phyloP scores from a whole-genome alignment of 2,113 vertebrate species.

The Dolichotis patagonum region DNA sequence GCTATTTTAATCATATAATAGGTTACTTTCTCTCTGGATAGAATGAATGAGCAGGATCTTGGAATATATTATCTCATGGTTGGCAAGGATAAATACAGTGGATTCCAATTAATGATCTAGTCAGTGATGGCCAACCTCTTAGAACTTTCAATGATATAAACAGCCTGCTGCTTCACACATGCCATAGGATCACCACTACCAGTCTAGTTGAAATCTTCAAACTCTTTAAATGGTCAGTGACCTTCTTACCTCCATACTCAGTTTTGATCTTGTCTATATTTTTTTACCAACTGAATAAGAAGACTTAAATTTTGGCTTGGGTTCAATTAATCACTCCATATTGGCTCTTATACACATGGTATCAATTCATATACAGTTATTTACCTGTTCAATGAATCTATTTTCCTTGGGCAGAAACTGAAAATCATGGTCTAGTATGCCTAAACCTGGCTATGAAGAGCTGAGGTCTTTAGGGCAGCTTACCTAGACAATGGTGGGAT shows the following conservation, averaged over 20 bases:
- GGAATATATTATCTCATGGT: not conserved
- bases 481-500: conserved; percentile 78
- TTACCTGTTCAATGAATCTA: conserved; percentile 4
- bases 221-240: not conserved
- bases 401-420: conserved; percentile 7
- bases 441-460: not conserved
- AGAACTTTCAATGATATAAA: not conserved
- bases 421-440: not conserved
- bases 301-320: not conserved
- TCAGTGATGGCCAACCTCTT: not conserved
- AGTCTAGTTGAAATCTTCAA: not conserved
- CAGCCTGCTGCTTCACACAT: not conserved
- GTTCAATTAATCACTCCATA: conserved; percentile 14
- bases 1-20: not conserved
- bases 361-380: not conserved
- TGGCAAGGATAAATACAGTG: not conserved
- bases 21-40: not conserved
- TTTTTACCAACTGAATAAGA: conserved; percentile 51
- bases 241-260: not conserved
- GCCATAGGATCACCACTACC: not conserved
- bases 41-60: not conserved
- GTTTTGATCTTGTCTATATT: conserved; percentile 16
- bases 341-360: not conserved
- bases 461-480: not conserved
- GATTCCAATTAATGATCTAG: not conserved